Conservation (phyloP, 1,140 invertebrate genomes). For the Plectus sambesii region DNA sequence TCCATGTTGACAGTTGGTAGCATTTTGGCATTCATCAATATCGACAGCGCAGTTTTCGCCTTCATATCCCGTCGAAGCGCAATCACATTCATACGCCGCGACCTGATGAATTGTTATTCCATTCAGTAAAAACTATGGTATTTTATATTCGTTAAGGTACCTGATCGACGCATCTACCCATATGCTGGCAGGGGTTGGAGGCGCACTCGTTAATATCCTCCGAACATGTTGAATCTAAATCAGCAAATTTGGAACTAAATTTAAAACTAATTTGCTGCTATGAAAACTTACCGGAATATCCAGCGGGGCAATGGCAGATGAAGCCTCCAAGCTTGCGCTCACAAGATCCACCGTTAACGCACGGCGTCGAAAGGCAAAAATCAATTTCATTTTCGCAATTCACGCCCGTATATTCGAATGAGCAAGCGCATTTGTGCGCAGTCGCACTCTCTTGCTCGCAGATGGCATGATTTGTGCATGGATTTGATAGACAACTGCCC, state of each 20-base stretch:
- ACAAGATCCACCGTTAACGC: conserved; percentile 38
- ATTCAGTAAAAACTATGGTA: too few species aligned
- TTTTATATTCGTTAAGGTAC: too few species aligned
- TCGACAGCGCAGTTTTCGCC: conserved; percentile 34
- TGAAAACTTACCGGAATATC: conserved; percentile 31
- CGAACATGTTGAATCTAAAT: conserved; percentile 29
- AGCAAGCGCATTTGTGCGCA: conserved; percentile 43
- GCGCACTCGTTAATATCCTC: conserved; percentile 42
- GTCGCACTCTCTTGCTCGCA: conserved; percentile 32
- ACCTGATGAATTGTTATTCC: too few species aligned
- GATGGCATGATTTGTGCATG: conserved; percentile 32
- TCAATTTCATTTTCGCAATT: conserved; percentile 44
- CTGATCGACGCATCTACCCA: conserved; percentile 35
- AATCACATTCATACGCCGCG: too few species aligned
- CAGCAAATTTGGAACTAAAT: conserved; percentile 9
- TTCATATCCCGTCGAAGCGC: conserved; percentile 3
- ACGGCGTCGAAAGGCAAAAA: conserved; percentile 38
- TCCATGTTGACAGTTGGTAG: conserved; percentile 28
- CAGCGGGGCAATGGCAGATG: conserved; percentile 31
- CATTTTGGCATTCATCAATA: conserved; percentile 35
- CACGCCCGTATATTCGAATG: conserved; percentile 43
- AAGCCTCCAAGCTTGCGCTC: conserved; percentile 25
- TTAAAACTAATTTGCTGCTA: neutral
- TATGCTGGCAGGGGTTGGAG: conserved; percentile 22
- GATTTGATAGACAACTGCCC: conserved; percentile 29